These are phyloP conservation scores for Anarsia innoxiella DNA, from an alignment of 2,888 invertebrate genomes.

Conservation along the genomic window DNA sequence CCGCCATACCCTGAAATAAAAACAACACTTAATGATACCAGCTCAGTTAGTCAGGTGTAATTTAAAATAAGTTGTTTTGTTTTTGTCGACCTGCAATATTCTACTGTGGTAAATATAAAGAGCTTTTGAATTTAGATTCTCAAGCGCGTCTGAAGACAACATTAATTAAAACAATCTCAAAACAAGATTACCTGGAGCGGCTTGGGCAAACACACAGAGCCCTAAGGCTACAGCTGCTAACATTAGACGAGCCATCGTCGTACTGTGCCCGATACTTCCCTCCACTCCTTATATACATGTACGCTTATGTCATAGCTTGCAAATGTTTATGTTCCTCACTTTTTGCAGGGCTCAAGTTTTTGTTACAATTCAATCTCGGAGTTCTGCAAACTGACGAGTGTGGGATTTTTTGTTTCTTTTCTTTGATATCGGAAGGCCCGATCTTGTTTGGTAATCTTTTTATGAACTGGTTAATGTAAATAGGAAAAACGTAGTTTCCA, in stretches of 20 bases:
- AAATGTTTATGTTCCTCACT: constrained; percentile 46
- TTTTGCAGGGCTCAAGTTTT: constrained; percentile 39
- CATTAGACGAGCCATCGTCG: constrained; percentile 48
- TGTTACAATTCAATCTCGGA: too few species aligned
- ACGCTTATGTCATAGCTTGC: constrained; percentile 43
- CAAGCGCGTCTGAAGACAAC: too few species aligned
- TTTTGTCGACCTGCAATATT: too few species aligned
- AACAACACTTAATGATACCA: not conserved
- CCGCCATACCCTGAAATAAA: not conserved
- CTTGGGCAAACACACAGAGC: constrained; percentile 44
- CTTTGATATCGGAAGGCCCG: not conserved
- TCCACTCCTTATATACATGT: constrained; percentile 41
- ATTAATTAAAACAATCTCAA: too few species aligned
- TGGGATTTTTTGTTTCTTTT: constrained; percentile 1
- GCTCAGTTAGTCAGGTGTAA: not conserved
- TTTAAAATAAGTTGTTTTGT: not conserved
- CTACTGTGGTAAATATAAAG: too few species aligned
- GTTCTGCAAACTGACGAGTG: constrained; percentile 10
- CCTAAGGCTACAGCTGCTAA: constrained; percentile 47
- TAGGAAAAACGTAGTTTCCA: too few species aligned
- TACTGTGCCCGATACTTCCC: constrained; percentile 28
- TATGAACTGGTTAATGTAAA: too few species aligned
- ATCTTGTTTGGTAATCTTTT: too few species aligned
- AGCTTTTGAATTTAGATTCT: too few species aligned
- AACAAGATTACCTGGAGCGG: constrained; percentile 46